Evolutionary conservation across 2,113 vertebrate species (phyloP).

Genomic region (Sula dactylatra): DNA sequence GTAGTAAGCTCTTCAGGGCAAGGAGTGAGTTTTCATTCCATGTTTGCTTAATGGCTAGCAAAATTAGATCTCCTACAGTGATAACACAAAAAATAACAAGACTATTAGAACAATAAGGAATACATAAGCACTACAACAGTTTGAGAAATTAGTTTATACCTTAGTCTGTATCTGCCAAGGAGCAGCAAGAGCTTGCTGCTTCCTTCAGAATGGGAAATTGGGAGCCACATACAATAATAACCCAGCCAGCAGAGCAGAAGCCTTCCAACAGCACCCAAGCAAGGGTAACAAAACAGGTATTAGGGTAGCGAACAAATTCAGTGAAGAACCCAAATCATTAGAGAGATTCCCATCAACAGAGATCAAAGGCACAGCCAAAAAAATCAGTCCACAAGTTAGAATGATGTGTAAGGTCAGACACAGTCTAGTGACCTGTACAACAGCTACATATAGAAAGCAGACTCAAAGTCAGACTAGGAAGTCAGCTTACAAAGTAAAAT

Average conservation of each 20-base stretch:
- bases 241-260: background rate
- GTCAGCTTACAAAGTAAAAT: accelerated
- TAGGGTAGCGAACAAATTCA: accelerated
- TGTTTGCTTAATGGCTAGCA: accelerated
- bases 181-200: background rate
- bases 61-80: background rate
- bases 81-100: background rate
- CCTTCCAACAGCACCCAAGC: accelerated
- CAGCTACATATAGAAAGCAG: accelerated
- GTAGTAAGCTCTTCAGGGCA: background rate
- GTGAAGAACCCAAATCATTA: accelerated
- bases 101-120: background rate
- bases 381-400: accelerated
- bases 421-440: accelerated
- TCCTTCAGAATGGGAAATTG: accelerated
- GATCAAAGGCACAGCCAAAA: accelerated
- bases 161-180: background rate
- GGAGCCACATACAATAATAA: background rate
- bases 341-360: accelerated
- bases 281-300: accelerated
- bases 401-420: accelerated
- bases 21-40: background rate
- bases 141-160: background rate
- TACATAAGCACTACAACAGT: accelerated
- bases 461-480: accelerated